Conservation (phyloP, 2,888 invertebrate genomes). For the Bembecia ichneumoniformis region DNA sequence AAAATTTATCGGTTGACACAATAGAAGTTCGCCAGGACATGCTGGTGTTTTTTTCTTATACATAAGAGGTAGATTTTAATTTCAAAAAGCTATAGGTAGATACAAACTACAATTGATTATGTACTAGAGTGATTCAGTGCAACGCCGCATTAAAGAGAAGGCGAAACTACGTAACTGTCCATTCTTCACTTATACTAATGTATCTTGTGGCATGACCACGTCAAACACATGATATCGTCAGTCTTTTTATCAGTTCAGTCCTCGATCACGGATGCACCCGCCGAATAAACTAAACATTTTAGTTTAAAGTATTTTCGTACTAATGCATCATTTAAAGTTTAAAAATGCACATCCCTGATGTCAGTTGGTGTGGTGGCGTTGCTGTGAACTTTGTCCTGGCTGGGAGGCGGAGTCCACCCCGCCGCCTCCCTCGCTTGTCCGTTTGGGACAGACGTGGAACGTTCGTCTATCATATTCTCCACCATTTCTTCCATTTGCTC, state of each 20-base stretch:
- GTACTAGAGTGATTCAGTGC: slow-evolving; percentile 32
- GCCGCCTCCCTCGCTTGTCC: slow-evolving; percentile 50
- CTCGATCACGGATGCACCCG: slow-evolving; percentile 59
- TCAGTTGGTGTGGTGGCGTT: slow-evolving; percentile 89
- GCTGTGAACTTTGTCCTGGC: slow-evolving; percentile 75
- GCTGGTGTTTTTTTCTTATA: slow-evolving; percentile 31
- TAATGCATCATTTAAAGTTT: slow-evolving; percentile 33
- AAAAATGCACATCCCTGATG: slow-evolving; percentile 87
- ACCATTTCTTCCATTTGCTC: slow-evolving; percentile 86
- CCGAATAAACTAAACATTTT: slow-evolving; percentile 26
- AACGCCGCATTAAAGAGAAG: slow-evolving; percentile 13
- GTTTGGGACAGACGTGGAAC: slow-evolving; percentile 54
- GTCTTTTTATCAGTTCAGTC: slow-evolving; percentile 71
- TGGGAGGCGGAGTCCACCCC: slow-evolving; percentile 61
- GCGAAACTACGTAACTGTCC: slow-evolving; percentile 28
- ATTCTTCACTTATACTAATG: slow-evolving; percentile 44
- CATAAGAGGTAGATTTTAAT: slow-evolving; percentile 70
- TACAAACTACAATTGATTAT: slow-evolving; percentile 47
- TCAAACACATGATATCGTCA: slow-evolving; percentile 62
- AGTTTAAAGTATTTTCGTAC: slow-evolving; percentile 69
- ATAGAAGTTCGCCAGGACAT: neutral
- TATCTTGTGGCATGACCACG: slow-evolving; percentile 41
- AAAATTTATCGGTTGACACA: neutral
- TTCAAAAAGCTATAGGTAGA: slow-evolving; percentile 55
- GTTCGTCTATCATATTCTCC: slow-evolving; percentile 67